Evolutionary conservation across 2,888 invertebrate genomes (phyloP), one percentile per base, ranked within the genome.

Genomic region (Habroteleia sp.): DNA sequence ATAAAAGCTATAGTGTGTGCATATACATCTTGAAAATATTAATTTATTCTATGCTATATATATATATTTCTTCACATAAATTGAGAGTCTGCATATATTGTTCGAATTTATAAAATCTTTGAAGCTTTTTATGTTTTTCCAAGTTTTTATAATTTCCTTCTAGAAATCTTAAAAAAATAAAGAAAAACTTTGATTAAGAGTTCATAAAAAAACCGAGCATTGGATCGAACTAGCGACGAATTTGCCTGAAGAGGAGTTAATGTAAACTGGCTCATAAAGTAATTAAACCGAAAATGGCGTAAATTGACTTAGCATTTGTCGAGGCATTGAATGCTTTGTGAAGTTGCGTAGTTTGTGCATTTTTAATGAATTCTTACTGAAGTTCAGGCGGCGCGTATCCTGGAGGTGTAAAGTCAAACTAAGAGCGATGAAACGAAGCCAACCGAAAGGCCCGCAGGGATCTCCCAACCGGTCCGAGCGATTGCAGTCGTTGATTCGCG

Each of bases 401-500:
- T 68, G 66, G 35, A 72, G 74, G 71, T 77, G 66, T 50, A 74
- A 71, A 77, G 74, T 74, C 77, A 77, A 77, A 77, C 74, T 66
- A 69, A 66, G 77, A 66, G 74, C 77, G 66, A 74, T 77, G 77
- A 66, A 74, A 77, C 66, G 73, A 74, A 76, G 76, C 76, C 71
- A 74, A 76, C 63, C 76, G 69, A 73, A 69, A 74, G 74, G 69
- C 69, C 76, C 74, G 76, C 68, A 65, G 73, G 73, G 76, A 76
- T 65, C 69, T 73, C 69, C 66, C 77, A 71, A 77, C 77, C 66
- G 74, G 77, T 74, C 75, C 63, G 65, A 76, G 58, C 78, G 76
- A 74, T 74, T 79, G 79, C 74, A 77, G 77, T 77, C 73, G 79
- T 77, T 78, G 79, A 77, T 77, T 79, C 74, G 78, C 79, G 78